Percentiles rank a stretch among this genome's conserved stretches.
Evolutionary conservation across 2,113 vertebrate genomes (phyloP).

Genomic region (Bubo scandiacus): DNA sequence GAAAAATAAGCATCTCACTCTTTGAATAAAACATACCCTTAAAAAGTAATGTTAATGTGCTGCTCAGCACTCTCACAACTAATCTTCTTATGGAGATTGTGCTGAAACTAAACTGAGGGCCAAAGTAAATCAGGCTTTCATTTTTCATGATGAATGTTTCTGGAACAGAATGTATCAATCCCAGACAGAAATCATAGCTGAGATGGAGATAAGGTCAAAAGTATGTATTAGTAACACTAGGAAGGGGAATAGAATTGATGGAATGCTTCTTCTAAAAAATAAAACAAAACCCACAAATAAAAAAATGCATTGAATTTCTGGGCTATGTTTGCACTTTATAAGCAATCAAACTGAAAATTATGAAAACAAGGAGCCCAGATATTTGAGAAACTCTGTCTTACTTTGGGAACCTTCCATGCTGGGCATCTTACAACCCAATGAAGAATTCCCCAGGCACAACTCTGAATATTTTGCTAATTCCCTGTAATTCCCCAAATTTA

Average conservation of each 20-base stretch:
- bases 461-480: background rate
- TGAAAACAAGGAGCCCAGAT: background rate
- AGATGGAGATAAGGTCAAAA: constrained; percentile 53
- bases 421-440: background rate
- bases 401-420: background rate
- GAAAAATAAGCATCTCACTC: constrained; percentile 42
- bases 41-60: constrained; percentile 63
- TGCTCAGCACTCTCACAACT: constrained; percentile 17
- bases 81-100: constrained; percentile 46
- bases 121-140: constrained; percentile 63
- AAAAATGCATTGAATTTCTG: background rate
- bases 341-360: background rate
- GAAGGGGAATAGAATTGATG: background rate
- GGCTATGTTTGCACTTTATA: background rate
- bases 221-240: constrained; percentile 25
- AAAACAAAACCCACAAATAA: background rate
- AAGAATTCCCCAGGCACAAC: background rate
- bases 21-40: constrained; percentile 65
- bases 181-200: constrained; percentile 53
- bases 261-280: background rate
- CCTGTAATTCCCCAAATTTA: background rate
- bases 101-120: constrained; percentile 34
- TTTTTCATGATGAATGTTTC: constrained; percentile 57
- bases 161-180: constrained; percentile 59
- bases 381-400: background rate